Conservation (phyloP, 2,888 invertebrate genomes). For the Blastobasis adustella region DNA sequence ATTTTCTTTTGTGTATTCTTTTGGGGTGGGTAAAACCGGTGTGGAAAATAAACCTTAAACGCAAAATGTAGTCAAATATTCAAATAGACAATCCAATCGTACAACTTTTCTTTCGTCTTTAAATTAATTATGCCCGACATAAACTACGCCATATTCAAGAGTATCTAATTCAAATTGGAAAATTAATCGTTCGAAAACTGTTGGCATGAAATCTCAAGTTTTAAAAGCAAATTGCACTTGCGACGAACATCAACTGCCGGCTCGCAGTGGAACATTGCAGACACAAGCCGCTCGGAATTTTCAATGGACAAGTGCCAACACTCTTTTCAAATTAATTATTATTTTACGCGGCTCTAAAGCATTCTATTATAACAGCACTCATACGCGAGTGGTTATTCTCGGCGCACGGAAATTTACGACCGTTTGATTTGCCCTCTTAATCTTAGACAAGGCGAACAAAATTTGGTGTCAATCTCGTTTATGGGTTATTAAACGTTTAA, state of each 20-base stretch:
- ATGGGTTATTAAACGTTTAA: slow-evolving; percentile 36
- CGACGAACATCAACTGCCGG: background rate
- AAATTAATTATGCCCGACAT: no score
- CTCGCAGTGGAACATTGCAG: slow-evolving; percentile 10
- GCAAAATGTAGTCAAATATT: no score
- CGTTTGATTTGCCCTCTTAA: slow-evolving; percentile 63
- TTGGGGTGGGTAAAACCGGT: no score
- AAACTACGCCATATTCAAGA: no score
- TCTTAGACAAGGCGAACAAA: slow-evolving; percentile 48
- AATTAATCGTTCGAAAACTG: no score
- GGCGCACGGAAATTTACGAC: slow-evolving; percentile 51
- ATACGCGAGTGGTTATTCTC: slow-evolving; percentile 48
- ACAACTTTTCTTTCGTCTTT: no score
- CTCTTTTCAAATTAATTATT: slow-evolving; percentile 70
- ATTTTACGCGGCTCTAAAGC: slow-evolving; percentile 63
- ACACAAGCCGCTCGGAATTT: slow-evolving; percentile 37
- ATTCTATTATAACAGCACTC: slow-evolving; percentile 64
- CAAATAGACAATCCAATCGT: no score
- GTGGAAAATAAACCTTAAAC: no score
- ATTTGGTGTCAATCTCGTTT: slow-evolving; percentile 42
- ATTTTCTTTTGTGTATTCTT: no score
- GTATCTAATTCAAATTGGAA: no score
- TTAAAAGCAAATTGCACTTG: no score
- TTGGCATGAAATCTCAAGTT: no score
- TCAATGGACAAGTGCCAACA: slow-evolving; percentile 59